phyloP scores from a whole-genome alignment of 1,140 invertebrate genomes.

The Drosophila saltans region DNA sequence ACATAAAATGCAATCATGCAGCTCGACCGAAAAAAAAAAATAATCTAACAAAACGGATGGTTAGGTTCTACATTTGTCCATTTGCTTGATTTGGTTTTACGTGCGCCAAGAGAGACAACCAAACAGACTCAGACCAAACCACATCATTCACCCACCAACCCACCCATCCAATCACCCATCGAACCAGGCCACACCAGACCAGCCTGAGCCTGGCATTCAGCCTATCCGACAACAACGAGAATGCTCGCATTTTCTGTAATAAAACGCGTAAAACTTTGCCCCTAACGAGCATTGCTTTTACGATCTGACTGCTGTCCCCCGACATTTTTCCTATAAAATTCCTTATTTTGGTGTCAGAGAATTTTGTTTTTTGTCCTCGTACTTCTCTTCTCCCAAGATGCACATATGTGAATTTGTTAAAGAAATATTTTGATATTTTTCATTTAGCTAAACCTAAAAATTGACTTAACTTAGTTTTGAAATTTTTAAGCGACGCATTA shows the following conservation, averaged over 20 bases:
- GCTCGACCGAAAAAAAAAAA: constrained; percentile 41
- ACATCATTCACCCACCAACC: no score
- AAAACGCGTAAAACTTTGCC: constrained; percentile 74
- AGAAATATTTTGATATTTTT: no score
- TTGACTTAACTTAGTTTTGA: no score
- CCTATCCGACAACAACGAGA: constrained; percentile 14
- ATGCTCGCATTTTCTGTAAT: constrained; percentile 45
- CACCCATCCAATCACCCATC: constrained; percentile 4
- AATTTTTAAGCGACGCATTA: no score
- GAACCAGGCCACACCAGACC: constrained; percentile 7
- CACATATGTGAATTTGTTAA: neutral
- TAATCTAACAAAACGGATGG: constrained; percentile 15
- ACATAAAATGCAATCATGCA: constrained; percentile 81
- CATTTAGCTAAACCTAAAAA: no score
- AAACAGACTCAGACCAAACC: no score
- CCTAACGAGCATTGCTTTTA: constrained; percentile 74
- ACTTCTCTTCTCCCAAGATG: neutral
- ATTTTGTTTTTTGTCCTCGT: neutral
- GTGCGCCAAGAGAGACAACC: constrained; percentile 55
- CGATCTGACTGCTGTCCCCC: constrained; percentile 44
- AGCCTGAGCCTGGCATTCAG: neutral
- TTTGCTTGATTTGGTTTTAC: constrained; percentile 79
- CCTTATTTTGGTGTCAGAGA: constrained; percentile 4
- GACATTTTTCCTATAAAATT: constrained; percentile 31
- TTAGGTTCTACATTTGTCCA: constrained; percentile 46